Conservation (phyloP, 2,113 vertebrate species). For the Oryzias melastigma region DNA sequence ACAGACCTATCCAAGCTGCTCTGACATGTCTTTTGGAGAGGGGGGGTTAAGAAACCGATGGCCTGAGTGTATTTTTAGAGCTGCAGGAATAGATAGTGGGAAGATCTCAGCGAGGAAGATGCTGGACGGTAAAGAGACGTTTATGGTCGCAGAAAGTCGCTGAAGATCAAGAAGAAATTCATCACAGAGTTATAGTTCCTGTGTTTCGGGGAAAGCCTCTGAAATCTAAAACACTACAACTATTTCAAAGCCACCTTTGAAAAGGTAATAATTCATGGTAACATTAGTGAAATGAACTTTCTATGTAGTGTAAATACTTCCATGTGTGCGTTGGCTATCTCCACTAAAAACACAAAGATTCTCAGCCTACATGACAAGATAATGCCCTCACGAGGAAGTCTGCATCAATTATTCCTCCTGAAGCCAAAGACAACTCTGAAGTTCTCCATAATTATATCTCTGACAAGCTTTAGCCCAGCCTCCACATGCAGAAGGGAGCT, state of each 20-base stretch:
- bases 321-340: conserved; percentile 26
- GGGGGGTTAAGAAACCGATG: conserved; percentile 51
- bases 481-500: conserved; percentile 16
- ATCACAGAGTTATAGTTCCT: conserved; percentile 59
- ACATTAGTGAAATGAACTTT: conserved; percentile 71
- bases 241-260: conserved; percentile 55
- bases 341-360: conserved; percentile 34
- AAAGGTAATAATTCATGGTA: conserved; percentile 68
- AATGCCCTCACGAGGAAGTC: conserved; percentile 24
- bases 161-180: conserved; percentile 66
- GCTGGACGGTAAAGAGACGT: conserved; percentile 58
- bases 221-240: conserved; percentile 62
- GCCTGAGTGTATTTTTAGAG: conserved; percentile 73
- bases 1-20: conserved; percentile 33
- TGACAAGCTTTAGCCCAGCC: conserved; percentile 8
- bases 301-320: conserved; percentile 69
- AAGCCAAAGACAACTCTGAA: conserved; percentile 23
- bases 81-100: conserved; percentile 47
- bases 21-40: conserved; percentile 25
- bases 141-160: conserved; percentile 64
- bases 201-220: conserved; percentile 56
- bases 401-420: conserved; percentile 26
- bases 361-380: conserved; percentile 41
- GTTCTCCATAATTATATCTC: conserved; percentile 36
- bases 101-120: conserved; percentile 30